Conservation (phyloP, 2,888 invertebrate genomes). For the Campopleginae sp. region DNA sequence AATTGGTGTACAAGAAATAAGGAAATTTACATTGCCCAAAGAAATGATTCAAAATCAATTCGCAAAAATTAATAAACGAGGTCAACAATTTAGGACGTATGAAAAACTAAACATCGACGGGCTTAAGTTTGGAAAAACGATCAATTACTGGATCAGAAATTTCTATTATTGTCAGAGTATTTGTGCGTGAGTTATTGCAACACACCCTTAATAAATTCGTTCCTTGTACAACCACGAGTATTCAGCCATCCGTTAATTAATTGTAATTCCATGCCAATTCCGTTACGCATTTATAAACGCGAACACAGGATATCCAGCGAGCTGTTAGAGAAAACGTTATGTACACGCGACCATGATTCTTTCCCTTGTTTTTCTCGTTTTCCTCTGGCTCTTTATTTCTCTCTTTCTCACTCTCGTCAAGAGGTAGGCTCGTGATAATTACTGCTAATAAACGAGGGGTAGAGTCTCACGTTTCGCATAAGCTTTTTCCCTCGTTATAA, state of each 20-base stretch:
- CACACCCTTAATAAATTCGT: conserved; percentile 69
- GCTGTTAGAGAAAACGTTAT: conserved; percentile 40
- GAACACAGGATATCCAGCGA: conserved; percentile 29
- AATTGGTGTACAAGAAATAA: neutral
- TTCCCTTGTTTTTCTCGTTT: conserved; percentile 32
- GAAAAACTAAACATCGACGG: too few relatives aligned
- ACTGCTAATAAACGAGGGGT: conserved; percentile 75
- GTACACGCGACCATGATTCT: conserved; percentile 66
- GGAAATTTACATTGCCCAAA: neutral
- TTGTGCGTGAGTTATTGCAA: conserved; percentile 30
- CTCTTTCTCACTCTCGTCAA: conserved; percentile 51
- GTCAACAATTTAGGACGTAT: neutral
- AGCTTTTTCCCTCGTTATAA: conserved; percentile 33
- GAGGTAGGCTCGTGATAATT: conserved; percentile 73
- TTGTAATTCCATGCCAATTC: conserved; percentile 76
- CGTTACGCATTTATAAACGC: conserved; percentile 67
- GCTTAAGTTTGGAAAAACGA: neutral
- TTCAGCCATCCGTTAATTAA: conserved; percentile 75
- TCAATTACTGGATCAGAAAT: neutral
- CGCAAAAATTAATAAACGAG: neutral
- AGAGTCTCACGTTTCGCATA: conserved; percentile 52
- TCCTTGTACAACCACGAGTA: conserved; percentile 40
- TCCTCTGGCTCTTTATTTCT: conserved; percentile 19
- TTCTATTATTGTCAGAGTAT: neutral
- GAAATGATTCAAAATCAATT: neutral